A percentile compares a stretch with the other conserved stretches of the same genome.
phyloP scores from a whole-genome alignment of 2,113 vertebrate genomes.

The Cynoglossus semilaevis region DNA sequence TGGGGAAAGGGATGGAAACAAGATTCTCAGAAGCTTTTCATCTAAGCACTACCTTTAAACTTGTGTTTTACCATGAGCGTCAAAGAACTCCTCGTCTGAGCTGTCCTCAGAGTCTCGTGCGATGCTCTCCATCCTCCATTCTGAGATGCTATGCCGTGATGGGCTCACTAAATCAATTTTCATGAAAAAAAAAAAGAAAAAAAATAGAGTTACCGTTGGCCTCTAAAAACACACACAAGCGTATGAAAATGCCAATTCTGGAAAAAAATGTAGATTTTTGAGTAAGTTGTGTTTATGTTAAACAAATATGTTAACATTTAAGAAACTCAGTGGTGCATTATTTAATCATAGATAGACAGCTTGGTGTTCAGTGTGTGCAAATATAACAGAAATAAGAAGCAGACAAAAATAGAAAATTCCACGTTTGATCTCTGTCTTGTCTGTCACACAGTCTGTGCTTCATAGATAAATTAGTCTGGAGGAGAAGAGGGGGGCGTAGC shows the following conservation, averaged over 20 bases:
- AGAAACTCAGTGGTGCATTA: no score
- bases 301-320: conserved; percentile 60
- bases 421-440: no score
- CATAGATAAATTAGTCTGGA: conserved; percentile 42
- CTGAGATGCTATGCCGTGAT: conserved; percentile 89
- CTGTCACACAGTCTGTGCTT: conserved; percentile 17
- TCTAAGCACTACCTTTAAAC: conserved; percentile 3
- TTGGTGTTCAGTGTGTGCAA: no score
- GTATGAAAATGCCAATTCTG: background rate
- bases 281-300: no score
- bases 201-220: conserved; percentile 36
- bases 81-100: conserved; percentile 96
- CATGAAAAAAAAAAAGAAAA: no score
- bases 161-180: conserved; percentile 86
- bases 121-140: conserved; percentile 98
- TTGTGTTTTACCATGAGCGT: conserved; percentile 83
- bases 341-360: no score
- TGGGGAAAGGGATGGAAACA: conserved; percentile 22
- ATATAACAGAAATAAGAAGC: no score
- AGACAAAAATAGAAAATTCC: no score
- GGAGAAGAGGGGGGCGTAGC: conserved; percentile 1
- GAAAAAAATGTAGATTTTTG: no score
- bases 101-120: conserved; percentile 93
- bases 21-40: conserved; percentile 11
- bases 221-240: conserved; percentile 22